Evolutionary conservation across 2,797 vertebrate species (phyloP), one percentile per base, ranked within the genome.

Genomic region (Syngnathus acus): DNA sequence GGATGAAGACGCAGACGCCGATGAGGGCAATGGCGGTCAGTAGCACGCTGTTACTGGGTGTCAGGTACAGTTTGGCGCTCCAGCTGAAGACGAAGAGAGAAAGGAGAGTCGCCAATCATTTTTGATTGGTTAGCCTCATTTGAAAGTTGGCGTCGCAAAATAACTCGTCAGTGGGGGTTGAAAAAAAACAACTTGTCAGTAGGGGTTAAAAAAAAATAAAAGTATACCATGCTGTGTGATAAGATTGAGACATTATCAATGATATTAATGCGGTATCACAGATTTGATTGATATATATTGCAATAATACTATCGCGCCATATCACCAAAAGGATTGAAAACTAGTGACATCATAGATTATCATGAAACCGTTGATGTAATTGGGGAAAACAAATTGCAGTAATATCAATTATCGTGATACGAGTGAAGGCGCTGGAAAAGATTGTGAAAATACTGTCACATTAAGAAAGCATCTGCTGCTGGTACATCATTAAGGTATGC

Each of bases 31-130:
- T 93, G 63, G 96, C 96, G 2, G 96, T 98, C 78, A 99, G 92
- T 59, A 98, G 73, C 51, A 98, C 95, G 6, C 95, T 98, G 86
- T 95, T 96, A 90, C 97, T 98, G 4, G 96, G 97, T 70, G 97
- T 98, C 76, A 98, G 91, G 83, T 98, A 98, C 66, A 98, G 78
- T 81, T 97, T 98, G 71, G 96, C 95, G 68, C 93, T 98, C 97
- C 97, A 99, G 63, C 97, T 98, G 66, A 0, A 68, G 32, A n/a
- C 17, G 10, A 16, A 16, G 32, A 60, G 39, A 13, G 26, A 61
- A 42, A 40, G n/a, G n/a, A n/a, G 21, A 61, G 19, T 10, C 14
- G 4, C 19, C 14, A 38, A 32, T 32, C 26, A 43, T 43, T 42
- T 61, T 11, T n/a, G 38, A 39, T 39, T n/a, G 19, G 2, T 48